A percentile compares a stretch with the other conserved stretches of the same genome.
phyloP scores from a whole-genome alignment of 2,888 invertebrate genomes.

The Pristionchus arcanus region DNA sequence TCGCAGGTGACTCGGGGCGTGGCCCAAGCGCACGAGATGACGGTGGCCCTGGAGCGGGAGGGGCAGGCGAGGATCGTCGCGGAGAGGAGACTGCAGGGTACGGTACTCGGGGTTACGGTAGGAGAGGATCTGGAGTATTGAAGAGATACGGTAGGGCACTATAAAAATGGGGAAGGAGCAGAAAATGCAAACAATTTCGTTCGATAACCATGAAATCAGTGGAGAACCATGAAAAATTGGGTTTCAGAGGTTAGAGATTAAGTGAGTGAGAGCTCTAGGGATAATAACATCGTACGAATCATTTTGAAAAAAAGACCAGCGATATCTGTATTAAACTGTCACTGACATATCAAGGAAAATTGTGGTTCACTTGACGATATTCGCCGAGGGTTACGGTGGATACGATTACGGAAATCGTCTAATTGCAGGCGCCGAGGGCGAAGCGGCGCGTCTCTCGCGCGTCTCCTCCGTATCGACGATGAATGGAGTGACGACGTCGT shows the following conservation, averaged over 20 bases:
- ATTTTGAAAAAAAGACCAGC: neutral
- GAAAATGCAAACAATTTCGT: neutral
- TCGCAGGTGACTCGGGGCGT: conserved; percentile 58
- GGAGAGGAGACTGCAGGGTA: conserved; percentile 54
- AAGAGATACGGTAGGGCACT: neutral
- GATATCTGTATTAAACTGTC: no score
- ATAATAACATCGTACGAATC: neutral
- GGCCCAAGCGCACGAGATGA: conserved; percentile 62
- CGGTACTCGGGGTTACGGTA: neutral
- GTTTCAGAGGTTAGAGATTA: no score
- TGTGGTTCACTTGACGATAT: no score
- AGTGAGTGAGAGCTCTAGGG: no score
- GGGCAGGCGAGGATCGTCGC: conserved; percentile 50
- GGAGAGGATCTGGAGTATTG: neutral
- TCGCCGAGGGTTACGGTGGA: neutral
- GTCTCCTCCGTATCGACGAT: conserved; percentile 10
- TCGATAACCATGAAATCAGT: neutral
- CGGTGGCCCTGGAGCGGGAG: conserved; percentile 61
- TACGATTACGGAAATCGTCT: neutral
- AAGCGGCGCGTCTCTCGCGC: conserved; percentile 30
- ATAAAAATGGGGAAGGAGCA: neutral
- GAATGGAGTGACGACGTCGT: neutral
- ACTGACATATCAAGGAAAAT: no score
- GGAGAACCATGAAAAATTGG: no score
- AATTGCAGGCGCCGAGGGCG: conserved; percentile 37